phyloP scores from a whole-genome alignment of 2,797 vertebrate genomes.

The Pelochelys cantorii region DNA sequence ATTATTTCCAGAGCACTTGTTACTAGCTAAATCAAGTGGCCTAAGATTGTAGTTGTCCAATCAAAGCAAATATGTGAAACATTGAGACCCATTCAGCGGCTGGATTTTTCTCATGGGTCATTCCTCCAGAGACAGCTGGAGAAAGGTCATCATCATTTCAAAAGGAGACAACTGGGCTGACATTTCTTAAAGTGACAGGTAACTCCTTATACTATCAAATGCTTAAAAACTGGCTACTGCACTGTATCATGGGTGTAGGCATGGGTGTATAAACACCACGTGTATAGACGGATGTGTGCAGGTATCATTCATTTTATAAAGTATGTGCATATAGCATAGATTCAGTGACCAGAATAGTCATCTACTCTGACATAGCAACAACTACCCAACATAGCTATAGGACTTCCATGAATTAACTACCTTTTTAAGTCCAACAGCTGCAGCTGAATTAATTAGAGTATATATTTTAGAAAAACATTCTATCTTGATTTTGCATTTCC shows the following conservation, averaged over 20 bases:
- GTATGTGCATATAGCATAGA: not conserved
- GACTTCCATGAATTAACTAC: not conserved
- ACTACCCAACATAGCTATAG: not conserved
- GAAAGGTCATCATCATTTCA: slow-evolving; percentile 75
- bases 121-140: slow-evolving; percentile 89
- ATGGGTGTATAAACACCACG: rapidly evolving
- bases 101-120: slow-evolving; percentile 67
- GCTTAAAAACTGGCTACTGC: not conserved
- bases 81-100: slow-evolving; percentile 69
- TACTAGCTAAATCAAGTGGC: slow-evolving; percentile 43
- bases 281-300: rapidly evolving
- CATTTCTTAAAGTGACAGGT: slow-evolving; percentile 44
- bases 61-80: slow-evolving; percentile 66
- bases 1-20: slow-evolving; percentile 50
- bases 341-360: not conserved
- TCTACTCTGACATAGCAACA: not conserved
- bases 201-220: not conserved
- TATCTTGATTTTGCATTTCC: not conserved
- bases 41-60: slow-evolving; percentile 46
- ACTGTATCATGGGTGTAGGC: not conserved
- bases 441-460: not conserved
- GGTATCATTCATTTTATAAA: rapidly evolving
- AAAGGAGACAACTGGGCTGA: slow-evolving; percentile 87
- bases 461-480: not conserved
- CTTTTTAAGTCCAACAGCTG: not conserved